These are phyloP conservation scores for Todiramphus saurophagus DNA, from an alignment of 2,113 vertebrate species.

Conservation along the genomic window DNA sequence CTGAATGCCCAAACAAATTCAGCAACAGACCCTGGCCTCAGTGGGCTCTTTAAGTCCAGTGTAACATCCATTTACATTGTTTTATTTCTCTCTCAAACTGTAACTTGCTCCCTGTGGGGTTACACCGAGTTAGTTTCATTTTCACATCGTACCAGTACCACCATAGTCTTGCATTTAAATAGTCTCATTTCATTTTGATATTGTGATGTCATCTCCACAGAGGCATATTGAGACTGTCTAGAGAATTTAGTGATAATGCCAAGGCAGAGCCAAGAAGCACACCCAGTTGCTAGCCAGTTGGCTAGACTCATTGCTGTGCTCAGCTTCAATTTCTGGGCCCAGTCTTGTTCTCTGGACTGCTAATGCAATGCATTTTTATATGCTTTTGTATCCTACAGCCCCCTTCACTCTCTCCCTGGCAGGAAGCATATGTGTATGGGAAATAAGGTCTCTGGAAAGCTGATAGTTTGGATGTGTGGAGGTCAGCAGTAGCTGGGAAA, in stretches of 20 bases:
- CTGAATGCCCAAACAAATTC: slow-evolving; percentile 52
- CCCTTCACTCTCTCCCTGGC: neutral
- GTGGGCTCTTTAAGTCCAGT: slow-evolving; percentile 56
- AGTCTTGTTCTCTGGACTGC: neutral
- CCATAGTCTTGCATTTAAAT: slow-evolving; percentile 68
- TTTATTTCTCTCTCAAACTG: slow-evolving; percentile 60
- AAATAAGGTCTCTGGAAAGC: neutral
- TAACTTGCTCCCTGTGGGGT: slow-evolving; percentile 58
- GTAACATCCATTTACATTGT: slow-evolving; percentile 63
- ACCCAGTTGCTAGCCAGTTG: neutral
- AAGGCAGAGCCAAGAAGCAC: neutral
- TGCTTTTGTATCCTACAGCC: neutral
- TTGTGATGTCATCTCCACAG: slow-evolving; percentile 42
- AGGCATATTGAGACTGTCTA: neutral
- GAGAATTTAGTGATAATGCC: slow-evolving; percentile 9
- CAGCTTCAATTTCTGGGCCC: neutral
- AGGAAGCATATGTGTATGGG: neutral
- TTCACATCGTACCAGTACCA: slow-evolving; percentile 39
- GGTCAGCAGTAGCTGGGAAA: neutral
- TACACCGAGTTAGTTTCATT: slow-evolving; percentile 59
- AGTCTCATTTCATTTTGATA: slow-evolving; percentile 68
- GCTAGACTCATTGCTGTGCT: neutral
- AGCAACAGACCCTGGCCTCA: slow-evolving; percentile 21
- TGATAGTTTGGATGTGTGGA: neutral
- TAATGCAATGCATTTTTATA: neutral